phyloP scores from a whole-genome alignment of 2,113 vertebrate species.

The Sialia sialis region DNA sequence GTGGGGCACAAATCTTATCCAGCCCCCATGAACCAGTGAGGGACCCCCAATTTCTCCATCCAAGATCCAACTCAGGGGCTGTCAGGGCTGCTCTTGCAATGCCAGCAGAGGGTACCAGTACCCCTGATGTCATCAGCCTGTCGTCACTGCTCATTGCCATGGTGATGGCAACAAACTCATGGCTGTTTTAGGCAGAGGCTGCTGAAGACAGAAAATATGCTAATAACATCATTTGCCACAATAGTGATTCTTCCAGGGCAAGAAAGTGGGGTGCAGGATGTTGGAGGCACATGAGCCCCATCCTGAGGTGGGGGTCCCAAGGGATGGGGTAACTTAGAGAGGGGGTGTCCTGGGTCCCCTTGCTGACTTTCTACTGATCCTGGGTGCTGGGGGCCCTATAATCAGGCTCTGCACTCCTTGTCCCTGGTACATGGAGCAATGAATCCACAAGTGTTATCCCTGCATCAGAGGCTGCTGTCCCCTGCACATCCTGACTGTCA shows the following conservation, averaged over 20 bases:
- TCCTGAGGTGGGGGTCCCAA: neutral
- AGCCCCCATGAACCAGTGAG: neutral
- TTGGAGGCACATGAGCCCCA: neutral
- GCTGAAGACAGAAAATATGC: neutral
- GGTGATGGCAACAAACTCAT: neutral
- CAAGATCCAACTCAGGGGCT: neutral
- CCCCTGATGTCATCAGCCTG: neutral
- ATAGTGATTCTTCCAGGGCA: neutral
- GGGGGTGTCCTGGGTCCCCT: neutral
- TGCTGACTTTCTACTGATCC: neutral
- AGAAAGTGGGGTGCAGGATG: neutral
- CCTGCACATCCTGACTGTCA: neutral
- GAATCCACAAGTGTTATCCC: neutral
- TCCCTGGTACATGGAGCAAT: neutral
- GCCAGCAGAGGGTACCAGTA: neutral
- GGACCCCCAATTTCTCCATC: neutral
- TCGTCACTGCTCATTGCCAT: neutral
- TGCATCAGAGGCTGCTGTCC: neutral
- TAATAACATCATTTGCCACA: neutral
- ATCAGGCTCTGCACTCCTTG: neutral
- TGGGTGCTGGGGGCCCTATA: rapidly evolving
- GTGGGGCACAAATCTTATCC: neutral
- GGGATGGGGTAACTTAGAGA: neutral
- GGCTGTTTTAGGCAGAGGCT: neutral
- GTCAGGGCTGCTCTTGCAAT: neutral